Evolutionary conservation across 1,140 invertebrate genomes (phyloP).

Genomic region (Cydia fagiglandana): DNA sequence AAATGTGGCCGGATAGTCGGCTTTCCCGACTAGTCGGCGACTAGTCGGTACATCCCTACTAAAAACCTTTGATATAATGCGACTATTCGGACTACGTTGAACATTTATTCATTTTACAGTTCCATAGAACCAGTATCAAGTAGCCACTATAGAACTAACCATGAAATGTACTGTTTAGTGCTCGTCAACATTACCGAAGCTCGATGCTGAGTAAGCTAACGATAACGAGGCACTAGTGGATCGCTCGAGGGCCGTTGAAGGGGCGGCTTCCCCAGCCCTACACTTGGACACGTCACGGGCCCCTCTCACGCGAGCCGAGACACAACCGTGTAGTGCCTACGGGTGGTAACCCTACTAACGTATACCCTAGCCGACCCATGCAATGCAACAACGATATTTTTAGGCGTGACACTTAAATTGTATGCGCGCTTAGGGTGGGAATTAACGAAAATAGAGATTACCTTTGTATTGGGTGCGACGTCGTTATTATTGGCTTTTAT

Average conservation of each 20-base stretch:
- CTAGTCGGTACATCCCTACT: too few species aligned
- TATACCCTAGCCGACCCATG: conserved; percentile 1
- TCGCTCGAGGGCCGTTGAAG: conserved; percentile 51
- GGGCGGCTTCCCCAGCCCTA: conserved; percentile 50
- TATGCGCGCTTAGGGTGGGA: neutral
- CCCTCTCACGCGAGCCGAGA: conserved; percentile 46
- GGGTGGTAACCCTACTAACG: conserved; percentile 1
- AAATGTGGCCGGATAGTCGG: too few species aligned
- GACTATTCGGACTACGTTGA: too few species aligned
- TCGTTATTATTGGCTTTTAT: neutral
- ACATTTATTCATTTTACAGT: neutral
- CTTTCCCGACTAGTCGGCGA: too few species aligned
- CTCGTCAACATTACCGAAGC: neutral
- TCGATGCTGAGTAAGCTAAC: conserved; percentile 37
- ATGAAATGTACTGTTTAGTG: too few species aligned
- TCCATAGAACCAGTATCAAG: neutral
- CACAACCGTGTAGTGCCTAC: neutral
- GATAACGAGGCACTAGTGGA: conserved; percentile 45
- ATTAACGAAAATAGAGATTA: conserved; percentile 24
- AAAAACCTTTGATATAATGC: too few species aligned
- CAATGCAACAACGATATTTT: conserved; percentile 15
- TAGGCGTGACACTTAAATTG: conserved; percentile 7
- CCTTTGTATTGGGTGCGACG: neutral
- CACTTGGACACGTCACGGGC: conserved; percentile 65
- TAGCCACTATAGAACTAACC: neutral